These are phyloP conservation scores for Choloepus didactylus DNA, from an alignment of 2,797 vertebrate genomes.

Conservation along the genomic window DNA sequence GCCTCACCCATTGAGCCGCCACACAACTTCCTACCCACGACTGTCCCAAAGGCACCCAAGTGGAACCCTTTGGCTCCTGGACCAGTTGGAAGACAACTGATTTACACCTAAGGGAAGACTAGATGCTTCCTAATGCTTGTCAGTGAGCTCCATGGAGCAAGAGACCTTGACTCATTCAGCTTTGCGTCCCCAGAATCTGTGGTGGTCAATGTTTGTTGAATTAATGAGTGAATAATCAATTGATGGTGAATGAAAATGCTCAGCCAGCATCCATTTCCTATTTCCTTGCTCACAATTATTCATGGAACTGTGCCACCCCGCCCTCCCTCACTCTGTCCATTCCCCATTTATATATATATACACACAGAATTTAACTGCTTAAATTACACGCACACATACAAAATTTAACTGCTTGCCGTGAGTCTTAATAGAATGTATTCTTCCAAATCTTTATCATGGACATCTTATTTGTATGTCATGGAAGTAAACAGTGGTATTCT, in stretches of 20 bases:
- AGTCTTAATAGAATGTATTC: not conserved
- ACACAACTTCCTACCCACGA: not conserved
- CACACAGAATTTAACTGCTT: not conserved
- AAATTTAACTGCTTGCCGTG: not conserved
- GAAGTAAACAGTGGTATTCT: not conserved
- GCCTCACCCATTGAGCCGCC: not conserved
- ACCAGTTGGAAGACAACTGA: not conserved
- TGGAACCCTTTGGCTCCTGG: not conserved
- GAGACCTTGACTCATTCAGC: not conserved
- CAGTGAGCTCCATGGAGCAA: not conserved
- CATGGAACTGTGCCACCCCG: constrained; percentile 17
- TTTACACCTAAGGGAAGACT: constrained; percentile 9
- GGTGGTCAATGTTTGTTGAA: constrained; percentile 22
- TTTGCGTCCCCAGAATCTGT: not conserved
- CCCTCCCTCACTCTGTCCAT: not conserved
- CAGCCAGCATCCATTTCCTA: constrained; percentile 51
- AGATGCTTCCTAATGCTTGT: not conserved
- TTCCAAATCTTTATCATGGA: constrained; percentile 5
- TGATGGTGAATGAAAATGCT: constrained; percentile 44
- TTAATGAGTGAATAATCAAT: constrained; percentile 46
- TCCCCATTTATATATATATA: not conserved
- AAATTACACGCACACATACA: not conserved
- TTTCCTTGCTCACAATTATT: constrained; percentile 42
- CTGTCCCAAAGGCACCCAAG: not conserved
- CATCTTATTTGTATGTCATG: constrained; percentile 32